Base-by-base conservation (phyloP, 92 coral and sea anemone species). In the Nematostella vectensis region DNA sequence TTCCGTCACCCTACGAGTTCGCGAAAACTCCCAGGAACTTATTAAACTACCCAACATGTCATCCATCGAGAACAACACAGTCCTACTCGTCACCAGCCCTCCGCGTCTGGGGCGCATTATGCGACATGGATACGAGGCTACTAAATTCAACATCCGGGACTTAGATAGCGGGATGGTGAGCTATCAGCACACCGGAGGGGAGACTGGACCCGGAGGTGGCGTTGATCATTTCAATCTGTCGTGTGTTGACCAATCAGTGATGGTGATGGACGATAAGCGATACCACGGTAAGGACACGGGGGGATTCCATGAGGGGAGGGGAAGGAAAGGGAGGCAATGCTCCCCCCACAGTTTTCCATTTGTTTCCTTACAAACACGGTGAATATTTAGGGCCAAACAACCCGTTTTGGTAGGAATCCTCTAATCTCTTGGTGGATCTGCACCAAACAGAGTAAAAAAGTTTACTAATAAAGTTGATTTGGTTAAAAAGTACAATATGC, bases 81-180 rank as follows among this genome's bases (percentile, higher is more conserved):
- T 70, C 8, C 79, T 93, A 36, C 77, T 79, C 51, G 75, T 93
- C 31, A 50, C 67, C 25, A 72, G 77, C 63, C 95, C 86, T 13
- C 99, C 99, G 58, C 89, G 76, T n/a, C 72, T 80, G 22, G 99
- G 99, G 47, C 72, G 86, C 50, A 70, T 93, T 23, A 49, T 93
- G 77, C 89, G 77, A 13, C 62, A 75, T 40, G 91, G 87, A 21
- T 74, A 57, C 45, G 58, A 56, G 33, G 69, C 72, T 56, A 42
- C 67, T 36, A 69, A 71, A 31, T 74, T 93, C 47, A 75, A 65
- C 50, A 83, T 82, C 29, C 81, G 75, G 57, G 99, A 93, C 67
- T 68, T 93, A 31, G 62, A 75, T 67, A 63, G 65, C 45, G 91
- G 91, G 48, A 58, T 75, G 18, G 83, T 93, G 1, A 48, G 65